Evolutionary conservation across 2,888 invertebrate genomes (phyloP).

Genomic region (Dicyrtoma fusca): DNA sequence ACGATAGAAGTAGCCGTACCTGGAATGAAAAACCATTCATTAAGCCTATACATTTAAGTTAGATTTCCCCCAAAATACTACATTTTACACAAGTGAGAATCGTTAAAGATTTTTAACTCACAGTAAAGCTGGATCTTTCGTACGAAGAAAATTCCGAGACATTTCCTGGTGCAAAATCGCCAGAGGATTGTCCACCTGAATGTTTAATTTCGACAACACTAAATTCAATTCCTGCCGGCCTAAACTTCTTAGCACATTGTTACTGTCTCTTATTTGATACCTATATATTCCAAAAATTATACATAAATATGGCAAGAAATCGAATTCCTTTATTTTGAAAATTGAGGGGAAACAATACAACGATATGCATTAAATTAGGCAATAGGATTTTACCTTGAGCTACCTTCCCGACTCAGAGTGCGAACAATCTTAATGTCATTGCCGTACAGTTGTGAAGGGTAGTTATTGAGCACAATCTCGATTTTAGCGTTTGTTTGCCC

Average conservation of each 20-base stretch:
- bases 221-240: slow-evolving; percentile 67
- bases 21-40: neutral
- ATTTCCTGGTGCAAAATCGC: slow-evolving; percentile 92
- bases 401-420: slow-evolving; percentile 26
- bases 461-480: slow-evolving; percentile 44
- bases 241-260: slow-evolving; percentile 35
- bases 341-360: too few relatives aligned
- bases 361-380: too few relatives aligned
- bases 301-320: too few relatives aligned
- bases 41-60: neutral
- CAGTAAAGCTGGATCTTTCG: slow-evolving; percentile 65
- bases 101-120: slow-evolving; percentile 68
- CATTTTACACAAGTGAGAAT: too few relatives aligned
- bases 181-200: slow-evolving; percentile 93
- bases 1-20: slow-evolving; percentile 12
- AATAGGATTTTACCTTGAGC: too few relatives aligned
- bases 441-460: slow-evolving; percentile 42
- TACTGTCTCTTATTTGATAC: slow-evolving; percentile 42
- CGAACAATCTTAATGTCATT: slow-evolving; percentile 48
- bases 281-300: too few relatives aligned
- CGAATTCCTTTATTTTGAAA: too few relatives aligned
- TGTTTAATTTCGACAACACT: slow-evolving; percentile 75
- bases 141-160: slow-evolving; percentile 79
- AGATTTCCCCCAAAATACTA: neutral
- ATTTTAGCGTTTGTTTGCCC: slow-evolving; percentile 45